A percentile compares a stretch with the other conserved stretches of the same genome.
Evolutionary conservation across 2,113 vertebrate genomes (phyloP).

Genomic region (Propithecus coquereli): DNA sequence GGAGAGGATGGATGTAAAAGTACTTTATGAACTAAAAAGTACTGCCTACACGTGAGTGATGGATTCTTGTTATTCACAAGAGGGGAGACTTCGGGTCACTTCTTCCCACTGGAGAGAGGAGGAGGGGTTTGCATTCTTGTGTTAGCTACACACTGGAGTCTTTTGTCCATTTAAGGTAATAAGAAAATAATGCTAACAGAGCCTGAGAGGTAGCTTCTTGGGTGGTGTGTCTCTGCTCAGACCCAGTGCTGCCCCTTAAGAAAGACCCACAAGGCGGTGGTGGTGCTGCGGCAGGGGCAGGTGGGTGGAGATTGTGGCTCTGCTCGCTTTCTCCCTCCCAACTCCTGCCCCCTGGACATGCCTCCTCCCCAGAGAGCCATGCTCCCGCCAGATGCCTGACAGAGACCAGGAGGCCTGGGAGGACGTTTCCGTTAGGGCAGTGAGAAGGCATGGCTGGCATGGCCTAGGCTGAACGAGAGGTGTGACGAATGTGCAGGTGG

Average conservation of each 20-base stretch:
- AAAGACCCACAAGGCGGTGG: conserved; percentile 43
- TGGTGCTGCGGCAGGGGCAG: not conserved
- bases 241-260: conserved; percentile 49
- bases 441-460: not conserved
- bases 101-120: conserved; percentile 44
- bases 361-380: not conserved
- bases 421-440: not conserved
- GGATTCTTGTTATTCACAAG: conserved; percentile 8
- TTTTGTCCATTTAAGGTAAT: conserved; percentile 66
- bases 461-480: not conserved
- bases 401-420: not conserved
- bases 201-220: conserved; percentile 53
- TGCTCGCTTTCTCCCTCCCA: not conserved
- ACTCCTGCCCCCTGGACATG: not conserved
- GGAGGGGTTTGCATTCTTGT: conserved; percentile 59
- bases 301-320: not conserved
- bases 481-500: not conserved
- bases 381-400: not conserved
- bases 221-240: conserved; percentile 62
- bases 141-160: conserved; percentile 13
- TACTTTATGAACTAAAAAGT: conserved; percentile 1
- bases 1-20: not conserved
- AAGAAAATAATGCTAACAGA: conserved; percentile 44
- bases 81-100: not conserved
- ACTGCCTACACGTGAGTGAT: not conserved